These are phyloP conservation scores for Polietes domitor DNA, from an alignment of 2,888 invertebrate genomes.

Conservation along the genomic window DNA sequence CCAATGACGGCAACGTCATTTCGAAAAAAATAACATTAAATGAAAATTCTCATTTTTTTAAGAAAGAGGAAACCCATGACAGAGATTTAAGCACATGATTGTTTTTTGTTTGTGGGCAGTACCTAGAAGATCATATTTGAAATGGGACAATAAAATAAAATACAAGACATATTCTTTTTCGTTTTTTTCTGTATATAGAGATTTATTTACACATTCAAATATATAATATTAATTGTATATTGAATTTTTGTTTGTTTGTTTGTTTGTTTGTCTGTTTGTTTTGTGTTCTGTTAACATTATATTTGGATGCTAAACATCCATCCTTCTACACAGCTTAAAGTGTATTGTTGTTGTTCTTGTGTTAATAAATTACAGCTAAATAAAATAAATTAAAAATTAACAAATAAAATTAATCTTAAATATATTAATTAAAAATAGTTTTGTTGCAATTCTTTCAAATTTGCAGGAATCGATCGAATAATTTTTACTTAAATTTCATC, in stretches of 20 bases:
- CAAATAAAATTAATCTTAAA: slow-evolving; percentile 4
- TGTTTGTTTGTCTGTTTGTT: neutral
- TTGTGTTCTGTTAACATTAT: slow-evolving; percentile 27
- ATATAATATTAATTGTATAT: slow-evolving; percentile 34
- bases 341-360: neutral
- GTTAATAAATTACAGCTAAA: slow-evolving; percentile 29
- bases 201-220: slow-evolving; percentile 35
- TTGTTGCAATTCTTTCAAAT: neutral
- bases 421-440: neutral
- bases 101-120: no score
- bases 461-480: no score
- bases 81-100: no score
- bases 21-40: no score
- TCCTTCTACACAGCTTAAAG: slow-evolving; percentile 27
- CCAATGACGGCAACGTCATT: no score
- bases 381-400: slow-evolving; percentile 24
- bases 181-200: slow-evolving; percentile 17
- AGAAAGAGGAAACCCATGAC: no score
- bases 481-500: neutral
- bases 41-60: no score
- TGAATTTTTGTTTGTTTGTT: neutral
- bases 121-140: no score
- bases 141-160: no score
- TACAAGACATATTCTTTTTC: neutral
- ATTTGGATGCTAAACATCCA: slow-evolving; percentile 32